Evolutionary conservation across 2,888 invertebrate species (phyloP).

Genomic region (Andrena minutula): DNA sequence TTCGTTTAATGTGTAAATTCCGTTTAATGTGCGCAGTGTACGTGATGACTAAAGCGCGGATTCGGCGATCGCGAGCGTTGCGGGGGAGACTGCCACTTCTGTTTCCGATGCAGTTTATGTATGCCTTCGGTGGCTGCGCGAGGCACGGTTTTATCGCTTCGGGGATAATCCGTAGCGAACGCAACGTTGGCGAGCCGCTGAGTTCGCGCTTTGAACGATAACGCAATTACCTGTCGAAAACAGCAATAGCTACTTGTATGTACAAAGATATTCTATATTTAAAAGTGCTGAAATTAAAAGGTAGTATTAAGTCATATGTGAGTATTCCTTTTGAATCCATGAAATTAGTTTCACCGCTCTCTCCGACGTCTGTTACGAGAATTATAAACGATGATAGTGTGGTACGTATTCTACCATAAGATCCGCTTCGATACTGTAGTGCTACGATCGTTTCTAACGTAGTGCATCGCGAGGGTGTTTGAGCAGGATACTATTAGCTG

Average conservation of each 20-base stretch:
- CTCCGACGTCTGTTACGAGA: neutral
- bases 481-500: neutral
- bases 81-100: neutral
- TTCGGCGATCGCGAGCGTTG: constrained; percentile 35
- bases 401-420: neutral
- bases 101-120: neutral
- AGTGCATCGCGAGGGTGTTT: neutral
- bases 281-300: constrained; percentile 59
- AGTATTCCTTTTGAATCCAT: constrained; percentile 47
- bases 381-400: constrained; percentile 3
- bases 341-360: constrained; percentile 31
- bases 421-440: neutral
- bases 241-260: constrained; percentile 62
- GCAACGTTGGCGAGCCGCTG: constrained; percentile 34
- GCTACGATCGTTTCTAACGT: neutral
- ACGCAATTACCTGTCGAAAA: constrained; percentile 52
- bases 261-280: constrained; percentile 62
- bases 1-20: constrained; percentile 74
- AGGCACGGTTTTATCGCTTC: neutral
- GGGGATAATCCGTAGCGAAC: neutral
- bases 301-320: constrained; percentile 50
- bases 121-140: neutral
- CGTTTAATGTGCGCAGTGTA: constrained; percentile 63
- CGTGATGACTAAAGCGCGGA: constrained; percentile 46
- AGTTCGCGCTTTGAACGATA: constrained; percentile 54